Evolutionary conservation across 2,113 vertebrate genomes (phyloP), one percentile per base, ranked within the genome.

Genomic region (Gobiocypris rarus): DNA sequence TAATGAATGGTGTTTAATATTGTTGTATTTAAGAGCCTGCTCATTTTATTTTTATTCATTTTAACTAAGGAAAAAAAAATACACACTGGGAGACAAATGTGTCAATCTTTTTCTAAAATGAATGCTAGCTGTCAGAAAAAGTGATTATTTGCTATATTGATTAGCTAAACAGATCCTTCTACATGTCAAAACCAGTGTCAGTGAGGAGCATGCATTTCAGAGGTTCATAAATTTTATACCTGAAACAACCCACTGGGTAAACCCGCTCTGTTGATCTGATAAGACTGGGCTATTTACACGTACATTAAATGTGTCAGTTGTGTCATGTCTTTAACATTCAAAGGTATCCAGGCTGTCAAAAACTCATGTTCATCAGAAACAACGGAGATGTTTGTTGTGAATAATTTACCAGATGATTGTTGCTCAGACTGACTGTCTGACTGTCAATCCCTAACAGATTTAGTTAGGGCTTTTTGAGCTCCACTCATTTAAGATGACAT

Each of bases 311-410:
- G 22, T 76, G 52, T 76, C 74, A 75, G 50, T 38, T 38, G 17
- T 76, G 54, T 77, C 54, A 24, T 61, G 34, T 59, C 54, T 59
- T 59, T 43, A 59, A 79, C 24, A 80, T 80, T 24, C 43, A 65
- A 17, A 43, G 22, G 22, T 22, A 17, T 78, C 13, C n/a, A 61
- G 56, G 34, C 56, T 61, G 22, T 59, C n/a, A 13, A 58, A 17
- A 43, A 26, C 38, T 78, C 14, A 24, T 41, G n/a, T 61, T 78
- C 56, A 61, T 78, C 56, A 63, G n/a, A 43, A 26, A 26, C 56
- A 77, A 41, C 54, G 24, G 52, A 41, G 22, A 59, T 79, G 56
- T 61, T 61, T 17, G 56, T 17, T 58, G 38, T 79, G 56, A 28
- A 73, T 73, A 15, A 75, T 28, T 48, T 34, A 65, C 50, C 43